phyloP scores from a whole-genome alignment of 1,140 invertebrate genomes.

The Conus ventricosus region DNA sequence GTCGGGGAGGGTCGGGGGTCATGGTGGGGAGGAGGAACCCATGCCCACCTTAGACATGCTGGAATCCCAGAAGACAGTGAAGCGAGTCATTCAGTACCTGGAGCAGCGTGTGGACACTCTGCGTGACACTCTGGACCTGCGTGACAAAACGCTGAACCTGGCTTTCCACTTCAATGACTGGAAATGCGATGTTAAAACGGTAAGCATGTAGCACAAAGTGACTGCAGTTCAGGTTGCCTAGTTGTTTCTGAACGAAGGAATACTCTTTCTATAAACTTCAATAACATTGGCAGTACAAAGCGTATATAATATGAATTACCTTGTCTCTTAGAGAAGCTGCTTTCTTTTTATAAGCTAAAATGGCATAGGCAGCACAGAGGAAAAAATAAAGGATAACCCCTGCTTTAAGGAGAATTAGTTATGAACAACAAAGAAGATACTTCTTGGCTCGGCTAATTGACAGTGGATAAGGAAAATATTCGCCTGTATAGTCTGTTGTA shows the following conservation, averaged over 20 bases:
- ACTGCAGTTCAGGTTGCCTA: not conserved
- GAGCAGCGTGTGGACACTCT: constrained; percentile 68
- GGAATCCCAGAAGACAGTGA: constrained; percentile 71
- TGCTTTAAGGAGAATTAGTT: too few species aligned
- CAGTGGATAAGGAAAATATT: too few species aligned
- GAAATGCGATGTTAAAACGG: constrained; percentile 66
- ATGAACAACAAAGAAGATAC: too few species aligned
- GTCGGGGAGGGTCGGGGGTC: constrained; percentile 33
- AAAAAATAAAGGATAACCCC: too few species aligned
- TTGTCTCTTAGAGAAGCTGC: too few species aligned
- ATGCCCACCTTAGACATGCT: constrained; percentile 71
- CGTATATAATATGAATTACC: too few species aligned
- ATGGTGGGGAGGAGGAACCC: constrained; percentile 62
- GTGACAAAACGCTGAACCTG: constrained; percentile 80
- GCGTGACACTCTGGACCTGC: constrained; percentile 61
- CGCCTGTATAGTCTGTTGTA: too few species aligned
- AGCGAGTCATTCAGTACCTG: constrained; percentile 70
- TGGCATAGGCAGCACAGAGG: too few species aligned
- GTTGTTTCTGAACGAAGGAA: not conserved
- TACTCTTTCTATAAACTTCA: not conserved
- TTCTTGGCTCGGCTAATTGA: too few species aligned
- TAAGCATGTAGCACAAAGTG: constrained; percentile 42
- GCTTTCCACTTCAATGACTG: constrained; percentile 63
- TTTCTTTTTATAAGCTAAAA: too few species aligned
- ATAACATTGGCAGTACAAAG: not conserved